Conservation (phyloP, 2,888 invertebrate species). For the Sphinx pinastri region DNA sequence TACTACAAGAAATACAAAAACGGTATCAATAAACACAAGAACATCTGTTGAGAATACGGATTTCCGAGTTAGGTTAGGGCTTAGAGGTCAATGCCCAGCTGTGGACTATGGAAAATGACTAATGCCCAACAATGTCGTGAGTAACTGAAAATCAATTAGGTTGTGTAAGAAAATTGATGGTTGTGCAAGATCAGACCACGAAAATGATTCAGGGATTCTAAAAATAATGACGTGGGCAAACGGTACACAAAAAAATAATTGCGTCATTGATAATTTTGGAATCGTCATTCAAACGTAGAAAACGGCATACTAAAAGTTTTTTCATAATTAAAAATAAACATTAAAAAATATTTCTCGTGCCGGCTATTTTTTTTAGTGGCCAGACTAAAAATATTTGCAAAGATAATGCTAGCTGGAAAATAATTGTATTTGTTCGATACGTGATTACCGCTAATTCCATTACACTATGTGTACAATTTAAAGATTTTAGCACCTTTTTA, state of each 20-base stretch:
- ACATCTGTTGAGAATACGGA: constrained; percentile 8
- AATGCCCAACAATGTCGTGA: constrained; percentile 15
- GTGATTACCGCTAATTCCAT: constrained; percentile 7
- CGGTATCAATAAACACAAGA: neutral
- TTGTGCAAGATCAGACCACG: constrained; percentile 13
- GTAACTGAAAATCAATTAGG: neutral
- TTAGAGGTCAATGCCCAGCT: constrained; percentile 18
- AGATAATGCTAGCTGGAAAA: neutral
- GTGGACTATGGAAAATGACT: constrained; percentile 16
- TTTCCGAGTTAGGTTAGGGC: constrained; percentile 8
- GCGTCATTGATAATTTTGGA: neutral
- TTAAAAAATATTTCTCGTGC: neutral
- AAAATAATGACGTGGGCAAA: neutral
- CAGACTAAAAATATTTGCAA: constrained; percentile 15
- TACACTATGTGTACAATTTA: constrained; percentile 11
- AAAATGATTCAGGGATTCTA: neutral
- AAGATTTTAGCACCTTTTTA: constrained; percentile 13
- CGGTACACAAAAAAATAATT: neutral
- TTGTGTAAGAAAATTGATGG: constrained; percentile 14
- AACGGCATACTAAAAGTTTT: no score
- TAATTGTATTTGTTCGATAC: neutral
- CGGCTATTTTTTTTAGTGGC: neutral
- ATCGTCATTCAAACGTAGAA: neutral
- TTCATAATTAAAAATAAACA: neutral
- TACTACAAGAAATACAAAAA: neutral